A percentile compares a stretch with the other conserved stretches of the same genome.
Evolutionary conservation across 2,797 vertebrate species (phyloP).

Genomic region (Channallabes apus): DNA sequence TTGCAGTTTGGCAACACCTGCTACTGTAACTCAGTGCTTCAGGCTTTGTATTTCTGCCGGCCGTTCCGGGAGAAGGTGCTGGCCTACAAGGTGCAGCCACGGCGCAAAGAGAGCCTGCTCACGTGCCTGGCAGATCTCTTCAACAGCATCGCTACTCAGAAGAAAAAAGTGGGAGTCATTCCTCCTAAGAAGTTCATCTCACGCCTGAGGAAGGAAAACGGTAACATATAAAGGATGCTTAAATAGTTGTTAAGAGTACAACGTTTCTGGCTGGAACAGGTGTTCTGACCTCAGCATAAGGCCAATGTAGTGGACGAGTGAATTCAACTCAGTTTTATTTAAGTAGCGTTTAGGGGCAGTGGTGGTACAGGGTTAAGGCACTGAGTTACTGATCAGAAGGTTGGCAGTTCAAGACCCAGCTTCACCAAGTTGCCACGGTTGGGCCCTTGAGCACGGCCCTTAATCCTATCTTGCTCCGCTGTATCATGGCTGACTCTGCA

Average conservation of each 20-base stretch:
- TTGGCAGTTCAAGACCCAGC: too few species aligned
- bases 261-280: not conserved
- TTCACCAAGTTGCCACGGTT: too few species aligned
- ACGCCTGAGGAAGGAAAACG: slow-evolving; percentile 88
- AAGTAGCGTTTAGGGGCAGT: too few species aligned
- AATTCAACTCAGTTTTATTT: too few species aligned
- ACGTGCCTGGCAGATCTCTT: slow-evolving; percentile 91
- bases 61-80: slow-evolving; percentile 91
- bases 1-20: slow-evolving; percentile 91
- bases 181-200: slow-evolving; percentile 94
- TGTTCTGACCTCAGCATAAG: not conserved
- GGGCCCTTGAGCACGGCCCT: too few species aligned
- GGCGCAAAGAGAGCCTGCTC: slow-evolving; percentile 88
- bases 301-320: not conserved
- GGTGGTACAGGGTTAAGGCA: too few species aligned
- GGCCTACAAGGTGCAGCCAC: slow-evolving; percentile 90
- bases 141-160: slow-evolving; percentile 92
- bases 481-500: too few species aligned
- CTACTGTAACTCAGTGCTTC: slow-evolving; percentile 93
- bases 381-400: too few species aligned
- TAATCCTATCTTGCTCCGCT: too few species aligned
- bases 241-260: not conserved
- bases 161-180: slow-evolving; percentile 95
- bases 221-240: slow-evolving; percentile 61
- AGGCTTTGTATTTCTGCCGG: slow-evolving; percentile 91